A percentile compares a stretch with the other conserved stretches of the same genome.
Conservation (phyloP, 2,888 invertebrate genomes). For the Ophonus ardosiacus region DNA sequence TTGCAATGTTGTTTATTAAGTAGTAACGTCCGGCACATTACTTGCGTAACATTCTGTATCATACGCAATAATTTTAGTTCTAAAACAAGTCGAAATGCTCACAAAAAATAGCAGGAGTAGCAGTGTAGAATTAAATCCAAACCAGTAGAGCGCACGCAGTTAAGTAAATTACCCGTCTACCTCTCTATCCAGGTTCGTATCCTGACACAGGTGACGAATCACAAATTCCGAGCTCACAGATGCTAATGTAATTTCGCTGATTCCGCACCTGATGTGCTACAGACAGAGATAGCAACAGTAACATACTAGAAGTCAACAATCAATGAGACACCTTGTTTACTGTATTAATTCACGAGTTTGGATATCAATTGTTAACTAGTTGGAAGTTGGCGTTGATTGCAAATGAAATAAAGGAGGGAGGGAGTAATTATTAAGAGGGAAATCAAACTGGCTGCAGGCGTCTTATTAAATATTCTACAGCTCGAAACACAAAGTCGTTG, state of each 20-base stretch:
- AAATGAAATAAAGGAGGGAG: not conserved
- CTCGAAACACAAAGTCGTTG: not conserved
- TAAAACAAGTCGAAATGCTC: not conserved
- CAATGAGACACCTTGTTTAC: conserved; percentile 37
- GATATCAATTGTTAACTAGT: conserved; percentile 47
- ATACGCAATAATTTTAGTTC: not conserved
- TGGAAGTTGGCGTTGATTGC: conserved; percentile 27
- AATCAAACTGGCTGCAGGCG: not conserved
- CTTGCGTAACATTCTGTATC: too few relatives aligned
- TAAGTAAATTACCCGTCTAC: conserved; percentile 46
- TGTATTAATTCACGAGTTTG: conserved; percentile 36
- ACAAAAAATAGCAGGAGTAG: conserved; percentile 18
- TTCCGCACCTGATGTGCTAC: conserved; percentile 6
- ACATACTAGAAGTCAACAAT: conserved; percentile 42
- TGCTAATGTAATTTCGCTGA: conserved; percentile 49
- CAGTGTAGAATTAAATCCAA: conserved; percentile 22
- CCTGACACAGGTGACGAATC: conserved; percentile 49
- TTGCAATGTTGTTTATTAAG: too few relatives aligned
- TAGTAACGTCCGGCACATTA: too few relatives aligned
- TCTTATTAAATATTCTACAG: not conserved
- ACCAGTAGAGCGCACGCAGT: conserved; percentile 31
- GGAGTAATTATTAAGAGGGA: not conserved
- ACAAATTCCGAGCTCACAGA: conserved; percentile 43
- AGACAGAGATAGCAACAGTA: conserved; percentile 9
- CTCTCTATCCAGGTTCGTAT: conserved; percentile 32